Evolutionary conservation across 2,113 vertebrate species (phyloP), one percentile per base, ranked within the genome.

Genomic region (Actinemys pallida): DNA sequence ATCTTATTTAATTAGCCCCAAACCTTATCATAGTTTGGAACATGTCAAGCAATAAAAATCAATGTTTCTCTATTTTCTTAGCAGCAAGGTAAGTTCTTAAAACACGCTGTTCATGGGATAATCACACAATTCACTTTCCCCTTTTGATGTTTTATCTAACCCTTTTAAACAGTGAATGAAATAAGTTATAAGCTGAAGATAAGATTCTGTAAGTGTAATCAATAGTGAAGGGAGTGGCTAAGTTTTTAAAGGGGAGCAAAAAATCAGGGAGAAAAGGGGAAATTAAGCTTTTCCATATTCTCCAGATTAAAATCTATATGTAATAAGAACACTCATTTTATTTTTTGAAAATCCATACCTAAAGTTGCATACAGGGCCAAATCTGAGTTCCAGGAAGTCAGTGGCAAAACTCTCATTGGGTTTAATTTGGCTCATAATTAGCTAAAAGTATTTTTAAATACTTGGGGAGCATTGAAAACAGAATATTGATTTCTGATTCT

Each of bases 1-100:
- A 96, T 96, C 93, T 96, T 95, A 93, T 96, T 97, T 97, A 95
- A 98, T 97, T 97, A 98, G 88, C 88, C 86, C 83, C 20, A 96
- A 93, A 93, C 79, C 88, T 97, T 98, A 98, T 97, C 97, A 81
- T 86, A 93, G 93, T 92, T 94, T 97, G 90, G 91, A 98, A 95
- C 86, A 75, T 90, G 96, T 95, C 91, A 92, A 86, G 81, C 90
- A 88, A 91, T 75, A 84, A 81, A 92, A 93, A 79, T 56, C 54
- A 88, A 47, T 87, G 87, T 91, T 92, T 45, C 79, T 80, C 54
- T 94, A 29, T 93, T 97, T 95, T 95, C 76, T 84, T 88, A 87
- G 62, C 83, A 93, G 35, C 22, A 87, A 90, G 69, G 62, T 93
- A 83, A 39, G 4, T 92, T 97, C 82, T 94, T 88, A 75, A 90